These are phyloP conservation scores for Meloidogyne hapla DNA, from an alignment of 1,140 invertebrate species.

Conservation along the genomic window DNA sequence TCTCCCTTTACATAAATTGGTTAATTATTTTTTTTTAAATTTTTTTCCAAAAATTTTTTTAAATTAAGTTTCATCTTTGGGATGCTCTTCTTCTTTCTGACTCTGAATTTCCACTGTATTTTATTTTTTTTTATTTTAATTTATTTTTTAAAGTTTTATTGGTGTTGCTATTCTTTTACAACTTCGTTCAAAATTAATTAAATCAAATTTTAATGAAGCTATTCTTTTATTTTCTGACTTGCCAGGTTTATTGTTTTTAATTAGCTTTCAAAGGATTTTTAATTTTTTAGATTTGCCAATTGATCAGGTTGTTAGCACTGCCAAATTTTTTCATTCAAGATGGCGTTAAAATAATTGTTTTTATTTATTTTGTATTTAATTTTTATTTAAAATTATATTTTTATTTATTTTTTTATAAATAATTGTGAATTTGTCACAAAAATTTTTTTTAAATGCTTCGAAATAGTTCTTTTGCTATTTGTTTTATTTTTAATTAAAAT, in stretches of 20 bases:
- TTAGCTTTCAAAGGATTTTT: background rate
- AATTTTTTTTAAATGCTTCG: too few species aligned
- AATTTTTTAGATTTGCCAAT: slow-evolving; percentile 33
- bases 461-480: too few species aligned
- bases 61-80: slow-evolving; percentile 80
- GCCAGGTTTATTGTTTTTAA: slow-evolving; percentile 43
- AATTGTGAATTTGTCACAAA: too few species aligned
- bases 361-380: background rate
- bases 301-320: slow-evolving; percentile 32
- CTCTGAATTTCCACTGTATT: slow-evolving; percentile 80
- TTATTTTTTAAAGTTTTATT: slow-evolving; percentile 71
- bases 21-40: background rate
- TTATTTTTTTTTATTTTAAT: background rate
- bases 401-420: too few species aligned
- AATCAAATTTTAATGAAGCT: slow-evolving; percentile 56
- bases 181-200: slow-evolving; percentile 48
- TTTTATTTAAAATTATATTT: background rate
- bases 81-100: slow-evolving; percentile 90
- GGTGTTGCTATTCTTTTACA: slow-evolving; percentile 89
- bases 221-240: slow-evolving; percentile 60
- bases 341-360: background rate
- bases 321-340: slow-evolving; percentile 16
- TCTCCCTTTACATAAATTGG: slow-evolving; percentile 90
- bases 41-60: background rate
- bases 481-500: background rate